Percentiles rank a stretch among this genome's conserved stretches.
Conservation (phyloP, 2,113 vertebrate genomes). For the Budorcas taxicolor region DNA sequence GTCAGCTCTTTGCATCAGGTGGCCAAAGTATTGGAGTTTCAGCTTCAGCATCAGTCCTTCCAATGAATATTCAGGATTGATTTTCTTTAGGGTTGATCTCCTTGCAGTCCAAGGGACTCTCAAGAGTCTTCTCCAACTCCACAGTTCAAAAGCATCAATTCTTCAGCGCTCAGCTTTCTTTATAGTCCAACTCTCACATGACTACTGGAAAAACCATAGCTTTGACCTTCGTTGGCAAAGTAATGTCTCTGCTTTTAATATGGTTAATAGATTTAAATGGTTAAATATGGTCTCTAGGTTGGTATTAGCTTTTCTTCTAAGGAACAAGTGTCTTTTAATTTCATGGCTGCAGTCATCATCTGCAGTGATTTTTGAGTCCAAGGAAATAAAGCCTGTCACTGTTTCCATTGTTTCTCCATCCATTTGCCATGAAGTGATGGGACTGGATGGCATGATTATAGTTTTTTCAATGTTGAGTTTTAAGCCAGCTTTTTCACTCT, state of each 20-base stretch:
- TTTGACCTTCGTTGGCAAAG: neutral
- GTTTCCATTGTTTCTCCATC: neutral
- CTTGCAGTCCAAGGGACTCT: neutral
- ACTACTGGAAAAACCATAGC: neutral
- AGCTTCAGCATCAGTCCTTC: neutral
- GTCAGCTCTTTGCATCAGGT: neutral
- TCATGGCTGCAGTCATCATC: neutral
- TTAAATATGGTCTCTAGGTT: neutral
- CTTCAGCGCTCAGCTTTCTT: fast-evolving
- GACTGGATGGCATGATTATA: neutral
- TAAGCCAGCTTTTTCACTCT: neutral
- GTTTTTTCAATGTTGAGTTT: neutral
- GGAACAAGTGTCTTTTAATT: neutral
- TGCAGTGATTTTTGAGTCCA: neutral
- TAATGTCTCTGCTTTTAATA: neutral
- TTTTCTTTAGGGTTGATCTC: neutral
- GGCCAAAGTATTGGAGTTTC: neutral
- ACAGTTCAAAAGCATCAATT: neutral
- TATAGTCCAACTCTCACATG: neutral
- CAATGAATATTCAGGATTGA: neutral
- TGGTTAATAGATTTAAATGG: too few relatives aligned
- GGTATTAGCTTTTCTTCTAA: neutral
- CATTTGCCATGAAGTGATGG: neutral
- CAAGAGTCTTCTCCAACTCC: neutral
- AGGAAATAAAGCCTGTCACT: neutral